Percentiles rank a stretch among this genome's conserved stretches.
These are phyloP conservation scores for Benthosema pterotum DNA, from an alignment of 2,797 vertebrate species.

Conservation along the genomic window DNA sequence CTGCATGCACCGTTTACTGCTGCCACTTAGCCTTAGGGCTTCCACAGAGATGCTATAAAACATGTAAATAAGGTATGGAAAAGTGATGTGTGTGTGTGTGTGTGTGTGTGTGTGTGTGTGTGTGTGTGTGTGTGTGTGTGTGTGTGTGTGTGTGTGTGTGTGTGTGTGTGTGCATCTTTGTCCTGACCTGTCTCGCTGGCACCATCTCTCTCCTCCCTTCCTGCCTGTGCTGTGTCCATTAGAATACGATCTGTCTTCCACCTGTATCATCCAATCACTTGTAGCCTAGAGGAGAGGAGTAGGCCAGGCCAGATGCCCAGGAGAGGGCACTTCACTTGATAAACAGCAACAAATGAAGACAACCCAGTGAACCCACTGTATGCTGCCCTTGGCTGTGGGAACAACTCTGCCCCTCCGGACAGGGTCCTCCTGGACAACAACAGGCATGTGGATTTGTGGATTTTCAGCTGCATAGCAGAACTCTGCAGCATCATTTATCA, in stretches of 20 bases:
- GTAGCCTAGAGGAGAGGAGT: slow-evolving; percentile 13
- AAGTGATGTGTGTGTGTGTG: slow-evolving; percentile 20
- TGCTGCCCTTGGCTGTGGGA: slow-evolving; percentile 26
- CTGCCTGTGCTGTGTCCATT: slow-evolving; percentile 2
- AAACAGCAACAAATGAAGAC: slow-evolving; percentile 60
- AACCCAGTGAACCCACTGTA: slow-evolving; percentile 58
- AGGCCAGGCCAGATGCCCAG: slow-evolving; percentile 44
- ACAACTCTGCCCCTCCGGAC: slow-evolving; percentile 10
- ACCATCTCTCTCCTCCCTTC: neutral
- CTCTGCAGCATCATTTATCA: slow-evolving; percentile 57
- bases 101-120: slow-evolving; percentile 5
- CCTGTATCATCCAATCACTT: slow-evolving; percentile 16
- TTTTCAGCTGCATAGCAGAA: slow-evolving; percentile 44
- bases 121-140: slow-evolving; percentile 20
- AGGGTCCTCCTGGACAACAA: slow-evolving; percentile 1
- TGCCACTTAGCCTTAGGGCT: neutral
- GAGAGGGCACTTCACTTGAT: slow-evolving; percentile 46
- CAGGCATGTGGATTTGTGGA: slow-evolving; percentile 16
- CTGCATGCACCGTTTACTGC: neutral
- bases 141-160: slow-evolving; percentile 11
- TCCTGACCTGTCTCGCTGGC: neutral
- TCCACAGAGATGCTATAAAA: slow-evolving; percentile 12
- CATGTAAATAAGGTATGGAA: slow-evolving; percentile 17
- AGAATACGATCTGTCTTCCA: slow-evolving; percentile 31
- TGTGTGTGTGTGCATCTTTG: neutral